Conservation (phyloP, 2,888 invertebrate genomes). For the Parnassius smintheus region DNA sequence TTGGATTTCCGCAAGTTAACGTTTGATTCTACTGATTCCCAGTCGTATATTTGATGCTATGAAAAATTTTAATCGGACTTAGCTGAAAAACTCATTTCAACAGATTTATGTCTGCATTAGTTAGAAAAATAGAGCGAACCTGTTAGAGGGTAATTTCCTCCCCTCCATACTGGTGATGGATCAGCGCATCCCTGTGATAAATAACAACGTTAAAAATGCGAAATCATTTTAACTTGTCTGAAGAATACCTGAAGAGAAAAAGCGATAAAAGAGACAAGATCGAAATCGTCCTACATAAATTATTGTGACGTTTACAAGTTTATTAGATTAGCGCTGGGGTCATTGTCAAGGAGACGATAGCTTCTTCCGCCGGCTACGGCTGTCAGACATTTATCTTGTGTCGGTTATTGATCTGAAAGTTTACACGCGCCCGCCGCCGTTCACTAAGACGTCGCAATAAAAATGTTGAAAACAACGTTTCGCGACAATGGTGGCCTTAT, state of each 20-base stretch:
- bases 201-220: conserved; percentile 2
- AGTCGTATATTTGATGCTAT: too few relatives aligned
- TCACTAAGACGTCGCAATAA: not conserved
- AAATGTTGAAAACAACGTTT: conserved; percentile 5
- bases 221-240: conserved; percentile 5
- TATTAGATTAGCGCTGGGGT: conserved; percentile 31
- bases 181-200: not conserved
- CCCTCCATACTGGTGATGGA: too few relatives aligned
- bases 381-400: not conserved
- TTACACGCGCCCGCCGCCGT: not conserved
- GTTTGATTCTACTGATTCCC: too few relatives aligned
- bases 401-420: not conserved
- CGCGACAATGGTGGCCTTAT: not conserved
- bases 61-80: too few relatives aligned
- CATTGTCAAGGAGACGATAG: conserved; percentile 37
- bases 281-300: not conserved
- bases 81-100: too few relatives aligned
- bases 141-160: too few relatives aligned
- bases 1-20: too few relatives aligned
- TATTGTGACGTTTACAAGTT: conserved; percentile 29
- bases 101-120: too few relatives aligned
- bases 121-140: too few relatives aligned
- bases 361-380: conserved; percentile 18
- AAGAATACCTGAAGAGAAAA: too few relatives aligned
- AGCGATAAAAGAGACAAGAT: too few relatives aligned